A percentile compares a stretch with the other conserved stretches of the same genome.
Evolutionary conservation across 2,888 invertebrate species (phyloP).

Genomic region (Drosophila borborema): DNA sequence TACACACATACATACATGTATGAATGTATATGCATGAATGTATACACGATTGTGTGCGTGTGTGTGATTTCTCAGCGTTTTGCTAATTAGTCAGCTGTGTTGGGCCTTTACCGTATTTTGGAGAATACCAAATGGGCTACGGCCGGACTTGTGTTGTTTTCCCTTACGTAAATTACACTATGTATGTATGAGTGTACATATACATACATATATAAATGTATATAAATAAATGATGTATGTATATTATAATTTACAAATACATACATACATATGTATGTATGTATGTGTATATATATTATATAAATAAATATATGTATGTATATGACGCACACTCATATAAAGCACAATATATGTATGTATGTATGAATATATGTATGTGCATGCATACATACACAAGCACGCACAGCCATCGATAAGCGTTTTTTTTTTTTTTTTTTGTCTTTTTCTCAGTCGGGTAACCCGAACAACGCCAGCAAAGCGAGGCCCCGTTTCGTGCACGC

Average conservation of each 20-base stretch:
- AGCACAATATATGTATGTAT: background rate
- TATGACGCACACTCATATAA: background rate
- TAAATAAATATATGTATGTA: background rate
- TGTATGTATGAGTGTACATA: background rate
- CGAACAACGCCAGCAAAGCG: slow-evolving; percentile 46
- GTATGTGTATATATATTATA: slow-evolving; percentile 7
- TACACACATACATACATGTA: background rate
- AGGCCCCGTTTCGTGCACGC: slow-evolving; percentile 73
- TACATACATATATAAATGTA: slow-evolving; percentile 1
- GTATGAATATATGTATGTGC: slow-evolving; percentile 15
- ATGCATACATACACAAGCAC: slow-evolving; percentile 31
- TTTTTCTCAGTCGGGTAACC: slow-evolving; percentile 35
- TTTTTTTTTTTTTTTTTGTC: slow-evolving; percentile 22
- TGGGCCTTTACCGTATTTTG: slow-evolving; percentile 47
- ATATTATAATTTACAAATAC: background rate
- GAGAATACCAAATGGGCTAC: slow-evolving; percentile 20
- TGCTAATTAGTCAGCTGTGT: slow-evolving; percentile 66
- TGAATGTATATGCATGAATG: background rate
- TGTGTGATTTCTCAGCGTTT: slow-evolving; percentile 38
- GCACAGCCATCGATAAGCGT: slow-evolving; percentile 65
- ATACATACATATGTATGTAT: background rate
- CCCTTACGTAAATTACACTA: slow-evolving; percentile 29
- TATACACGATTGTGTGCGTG: background rate
- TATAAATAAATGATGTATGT: slow-evolving; percentile 7
- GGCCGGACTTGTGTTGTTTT: slow-evolving; percentile 17